These are phyloP conservation scores for Dromas ardeola DNA, from an alignment of 2,113 vertebrate genomes.

Conservation along the genomic window DNA sequence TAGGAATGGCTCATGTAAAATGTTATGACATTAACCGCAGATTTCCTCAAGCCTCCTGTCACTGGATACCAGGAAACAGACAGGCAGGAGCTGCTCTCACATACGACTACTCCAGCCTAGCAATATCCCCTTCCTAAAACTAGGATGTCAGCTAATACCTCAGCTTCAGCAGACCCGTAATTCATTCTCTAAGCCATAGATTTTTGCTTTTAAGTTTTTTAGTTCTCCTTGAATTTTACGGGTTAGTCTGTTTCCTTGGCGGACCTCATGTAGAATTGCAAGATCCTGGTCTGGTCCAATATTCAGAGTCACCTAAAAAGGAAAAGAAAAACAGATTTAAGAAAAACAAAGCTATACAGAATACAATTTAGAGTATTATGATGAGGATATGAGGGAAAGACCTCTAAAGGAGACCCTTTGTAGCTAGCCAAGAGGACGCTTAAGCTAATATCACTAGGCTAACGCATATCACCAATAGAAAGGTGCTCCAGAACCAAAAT, in stretches of 20 bases:
- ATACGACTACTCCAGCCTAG: neutral
- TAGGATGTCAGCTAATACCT: neutral
- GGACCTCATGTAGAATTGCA: constrained; percentile 87
- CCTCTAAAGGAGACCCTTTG: neutral
- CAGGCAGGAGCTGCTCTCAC: neutral
- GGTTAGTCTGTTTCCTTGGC: constrained; percentile 83
- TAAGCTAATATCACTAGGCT: neutral
- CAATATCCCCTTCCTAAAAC: neutral
- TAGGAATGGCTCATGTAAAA: neutral
- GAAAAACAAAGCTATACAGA: neutral
- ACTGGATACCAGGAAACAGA: neutral
- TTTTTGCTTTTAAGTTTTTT: constrained; percentile 88
- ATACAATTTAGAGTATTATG: neutral
- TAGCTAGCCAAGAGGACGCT: neutral
- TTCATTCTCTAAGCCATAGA: constrained; percentile 89
- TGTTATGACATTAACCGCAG: neutral
- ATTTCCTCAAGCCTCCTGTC: neutral
- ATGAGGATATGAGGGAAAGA: neutral
- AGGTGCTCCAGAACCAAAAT: neutral
- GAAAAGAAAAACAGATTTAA: neutral
- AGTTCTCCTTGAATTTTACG: constrained; percentile 89
- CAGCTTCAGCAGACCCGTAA: constrained; percentile 81
- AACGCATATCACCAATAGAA: neutral
- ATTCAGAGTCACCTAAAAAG: constrained; percentile 81
- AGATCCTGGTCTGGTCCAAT: constrained; percentile 88